Evolutionary conservation across 1,140 invertebrate genomes (phyloP), one percentile per base, ranked within the genome.

Genomic region (Temnothorax longispinosus): DNA sequence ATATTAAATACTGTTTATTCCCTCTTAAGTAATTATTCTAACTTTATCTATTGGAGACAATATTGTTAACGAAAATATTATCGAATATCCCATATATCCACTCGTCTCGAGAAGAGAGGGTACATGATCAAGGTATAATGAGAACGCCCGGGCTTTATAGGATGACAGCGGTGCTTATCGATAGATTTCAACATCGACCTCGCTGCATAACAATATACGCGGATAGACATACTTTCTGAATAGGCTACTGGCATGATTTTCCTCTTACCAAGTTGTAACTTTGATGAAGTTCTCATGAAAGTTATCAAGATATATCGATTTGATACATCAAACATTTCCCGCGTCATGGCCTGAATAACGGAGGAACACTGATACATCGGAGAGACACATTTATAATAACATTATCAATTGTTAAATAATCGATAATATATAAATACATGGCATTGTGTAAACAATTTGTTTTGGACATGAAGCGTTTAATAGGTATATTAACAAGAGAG

Each of bases 231-330:
- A 80, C 47, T 80, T 80, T 80, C 62, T 41, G 44, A 67, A 80
- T 80, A n/a, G 38, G n/a, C n/a, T 38, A 44, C n/a, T 6, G 62
- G 77, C 77, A 80, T 56, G 77, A 80, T 80, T 80, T 69, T 80
- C 77, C 77, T 80, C 62, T 80, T 80, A 80, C 47, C 62, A 47
- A 13, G 2, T 32, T 32, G 35, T 67, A 80, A 80, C 77, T 80
- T 80, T 80, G 77, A 80, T 38, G 77, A 47, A 27, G 47, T 62
- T 67, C 47, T 41, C 62, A 41, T 54, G 62, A 38, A 80, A 80
- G 62, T 80, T 80, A 50, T 32, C 76, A 35, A 77, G 75, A 80
- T 67, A 35, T 54, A 80, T 69, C 77, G 62, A 54, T 62, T 32
- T 38, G 60, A 56, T 80, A 54, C 50, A 50, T 80, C 77, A 54